phyloP scores from a whole-genome alignment of 2,113 vertebrate genomes.

The Melanotaenia duboulayi region DNA sequence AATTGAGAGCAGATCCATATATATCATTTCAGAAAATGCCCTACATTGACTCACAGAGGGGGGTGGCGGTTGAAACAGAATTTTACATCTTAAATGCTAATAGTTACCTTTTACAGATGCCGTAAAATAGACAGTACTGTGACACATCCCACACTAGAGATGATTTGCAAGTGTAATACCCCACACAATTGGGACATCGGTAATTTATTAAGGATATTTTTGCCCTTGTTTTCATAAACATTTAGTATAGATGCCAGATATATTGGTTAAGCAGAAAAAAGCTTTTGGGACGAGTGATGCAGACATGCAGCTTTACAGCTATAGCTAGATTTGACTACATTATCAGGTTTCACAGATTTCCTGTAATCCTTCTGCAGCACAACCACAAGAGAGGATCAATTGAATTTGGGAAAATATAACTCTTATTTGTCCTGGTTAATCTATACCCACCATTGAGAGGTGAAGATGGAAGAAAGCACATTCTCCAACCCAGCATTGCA shows the following conservation, averaged over 20 bases:
- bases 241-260: background rate
- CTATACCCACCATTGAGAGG: conserved; percentile 21
- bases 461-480: conserved; percentile 30
- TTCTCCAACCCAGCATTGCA: conserved; percentile 47
- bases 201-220: conserved; percentile 14
- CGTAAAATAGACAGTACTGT: conserved; percentile 28
- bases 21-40: conserved; percentile 31
- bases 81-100: conserved; percentile 22
- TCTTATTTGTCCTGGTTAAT: conserved; percentile 40
- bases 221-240: conserved; percentile 14
- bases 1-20: conserved; percentile 37
- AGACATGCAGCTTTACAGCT: conserved; percentile 24
- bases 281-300: conserved; percentile 30
- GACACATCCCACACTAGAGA: conserved; percentile 32
- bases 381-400: conserved; percentile 36
- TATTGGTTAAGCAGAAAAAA: conserved; percentile 10
- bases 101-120: conserved; percentile 26
- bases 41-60: conserved; percentile 13
- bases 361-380: conserved; percentile 45
- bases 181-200: conserved; percentile 13
- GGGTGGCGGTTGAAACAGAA: conserved; percentile 7
- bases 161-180: conserved; percentile 17
- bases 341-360: conserved; percentile 64
- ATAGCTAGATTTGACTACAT: conserved; percentile 15
- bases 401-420: conserved; percentile 35